A percentile compares a stretch with the other conserved stretches of the same genome.
Conservation (phyloP, 2,797 vertebrate species). For the Amphiprion clarkii region DNA sequence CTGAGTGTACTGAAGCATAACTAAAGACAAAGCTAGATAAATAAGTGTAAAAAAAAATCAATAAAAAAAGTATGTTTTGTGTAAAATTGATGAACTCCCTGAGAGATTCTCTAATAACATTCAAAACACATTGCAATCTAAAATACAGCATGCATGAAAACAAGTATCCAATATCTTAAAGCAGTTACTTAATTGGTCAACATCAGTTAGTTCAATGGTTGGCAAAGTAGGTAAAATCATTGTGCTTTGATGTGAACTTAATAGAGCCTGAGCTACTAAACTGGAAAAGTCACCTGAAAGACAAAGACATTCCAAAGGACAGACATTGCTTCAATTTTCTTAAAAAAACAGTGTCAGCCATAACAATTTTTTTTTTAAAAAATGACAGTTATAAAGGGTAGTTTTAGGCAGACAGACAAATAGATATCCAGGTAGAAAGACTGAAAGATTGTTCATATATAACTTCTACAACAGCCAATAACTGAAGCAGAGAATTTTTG, state of each 20-base stretch:
- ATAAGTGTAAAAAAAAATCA: not conserved
- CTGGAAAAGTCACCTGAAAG: conserved; percentile 3
- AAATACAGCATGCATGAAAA: not conserved
- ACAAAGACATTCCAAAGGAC: not conserved
- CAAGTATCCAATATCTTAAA: not conserved
- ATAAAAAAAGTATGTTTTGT: not conserved
- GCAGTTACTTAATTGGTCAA: not conserved
- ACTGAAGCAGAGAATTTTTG: conserved; percentile 42
- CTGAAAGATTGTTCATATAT: conserved; percentile 5
- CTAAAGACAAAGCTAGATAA: not conserved
- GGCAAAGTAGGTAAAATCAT: not conserved
- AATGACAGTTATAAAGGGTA: conserved; percentile 2
- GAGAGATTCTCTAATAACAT: not conserved
- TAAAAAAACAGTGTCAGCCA: not conserved
- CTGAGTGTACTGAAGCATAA: not conserved
- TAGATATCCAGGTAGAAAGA: not conserved
- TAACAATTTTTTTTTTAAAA: not conserved
- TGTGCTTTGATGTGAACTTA: not conserved
- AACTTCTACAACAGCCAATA: conserved; percentile 23
- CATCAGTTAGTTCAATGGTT: not conserved
- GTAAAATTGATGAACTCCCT: not conserved
- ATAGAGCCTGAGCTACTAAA: not conserved
- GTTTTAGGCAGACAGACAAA: conserved; percentile 3
- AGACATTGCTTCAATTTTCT: not conserved
- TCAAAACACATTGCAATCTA: not conserved